Evolutionary conservation across 2,888 invertebrate genomes (phyloP).

Genomic region (Microdon myrmicae): DNA sequence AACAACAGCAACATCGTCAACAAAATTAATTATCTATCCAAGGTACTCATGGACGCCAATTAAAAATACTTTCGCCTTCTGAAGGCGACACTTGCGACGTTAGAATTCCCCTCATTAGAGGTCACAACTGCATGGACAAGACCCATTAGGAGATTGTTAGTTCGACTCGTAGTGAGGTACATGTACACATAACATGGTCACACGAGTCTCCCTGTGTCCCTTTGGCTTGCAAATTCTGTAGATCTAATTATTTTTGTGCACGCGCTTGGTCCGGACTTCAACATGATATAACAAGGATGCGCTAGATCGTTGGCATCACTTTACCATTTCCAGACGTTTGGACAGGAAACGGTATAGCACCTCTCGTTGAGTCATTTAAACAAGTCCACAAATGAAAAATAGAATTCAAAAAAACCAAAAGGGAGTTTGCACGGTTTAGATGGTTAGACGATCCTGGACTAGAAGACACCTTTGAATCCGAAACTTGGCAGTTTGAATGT

Average conservation of each 20-base stretch:
- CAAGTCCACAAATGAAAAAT: conserved; percentile 34
- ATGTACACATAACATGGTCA: conserved; percentile 41
- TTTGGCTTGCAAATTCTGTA: conserved; percentile 43
- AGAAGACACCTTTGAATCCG: too few relatives aligned
- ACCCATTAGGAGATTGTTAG: conserved; percentile 46
- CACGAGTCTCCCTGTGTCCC: conserved; percentile 16
- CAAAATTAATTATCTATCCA: conserved; percentile 46
- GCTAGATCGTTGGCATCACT: conserved; percentile 49
- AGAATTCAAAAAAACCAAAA: conserved; percentile 12
- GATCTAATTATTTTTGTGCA: conserved; percentile 51
- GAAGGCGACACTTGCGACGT: conserved; percentile 44
- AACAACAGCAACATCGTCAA: conserved; percentile 32
- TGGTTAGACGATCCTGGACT: conserved; percentile 9
- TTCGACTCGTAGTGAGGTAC: too few relatives aligned
- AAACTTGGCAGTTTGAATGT: too few relatives aligned
- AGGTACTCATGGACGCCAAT: conserved; percentile 31
- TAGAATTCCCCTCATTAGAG: conserved; percentile 42
- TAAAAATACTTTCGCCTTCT: conserved; percentile 52
- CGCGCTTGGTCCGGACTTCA: conserved; percentile 21
- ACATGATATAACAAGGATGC: too few relatives aligned
- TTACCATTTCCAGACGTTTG: conserved; percentile 21
- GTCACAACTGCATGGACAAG: conserved; percentile 37
- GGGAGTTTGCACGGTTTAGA: conserved; percentile 18
- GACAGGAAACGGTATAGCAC: conserved; percentile 46
- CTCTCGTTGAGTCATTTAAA: conserved; percentile 40